A percentile compares a stretch with the other conserved stretches of the same genome.
These are phyloP conservation scores for Cichlasoma orientale DNA, from an alignment of 2,797 vertebrate genomes.

Conservation along the genomic window DNA sequence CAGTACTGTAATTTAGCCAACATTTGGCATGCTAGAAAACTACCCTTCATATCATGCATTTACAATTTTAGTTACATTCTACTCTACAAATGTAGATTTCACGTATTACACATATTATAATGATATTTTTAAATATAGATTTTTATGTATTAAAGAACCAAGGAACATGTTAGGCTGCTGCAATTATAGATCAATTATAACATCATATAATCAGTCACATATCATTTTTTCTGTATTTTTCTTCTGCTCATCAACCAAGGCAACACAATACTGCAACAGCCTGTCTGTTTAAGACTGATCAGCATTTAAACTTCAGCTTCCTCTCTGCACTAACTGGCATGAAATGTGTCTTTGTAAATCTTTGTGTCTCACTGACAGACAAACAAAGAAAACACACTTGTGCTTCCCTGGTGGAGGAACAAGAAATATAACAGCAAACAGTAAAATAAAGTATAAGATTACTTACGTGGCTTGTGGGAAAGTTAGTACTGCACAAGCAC, in stretches of 20 bases:
- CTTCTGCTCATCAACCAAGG: neutral
- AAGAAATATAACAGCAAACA: neutral
- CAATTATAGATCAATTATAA: neutral
- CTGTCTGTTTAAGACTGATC: neutral
- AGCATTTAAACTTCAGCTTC: neutral
- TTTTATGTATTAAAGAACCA: neutral
- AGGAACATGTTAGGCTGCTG: neutral
- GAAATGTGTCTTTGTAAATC: neutral
- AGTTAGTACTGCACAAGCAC: neutral
- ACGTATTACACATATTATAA: too few relatives aligned
- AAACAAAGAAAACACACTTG: neutral
- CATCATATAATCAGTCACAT: neutral
- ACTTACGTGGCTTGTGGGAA: slow-evolving; percentile 6
- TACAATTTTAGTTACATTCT: too few relatives aligned
- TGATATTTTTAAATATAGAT: neutral
- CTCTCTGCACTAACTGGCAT: neutral
- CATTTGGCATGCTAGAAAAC: too few relatives aligned
- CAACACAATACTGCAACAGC: neutral
- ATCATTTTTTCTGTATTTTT: neutral
- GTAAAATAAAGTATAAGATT: neutral
- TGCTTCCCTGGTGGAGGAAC: neutral
- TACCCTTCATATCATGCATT: too few relatives aligned
- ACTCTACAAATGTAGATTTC: too few relatives aligned
- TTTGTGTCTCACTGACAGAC: neutral
- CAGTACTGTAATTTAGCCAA: too few relatives aligned